Percentiles rank a stretch among this genome's conserved stretches.
phyloP scores from a whole-genome alignment of 1,140 invertebrate species.

The Drosophila kepulauana region DNA sequence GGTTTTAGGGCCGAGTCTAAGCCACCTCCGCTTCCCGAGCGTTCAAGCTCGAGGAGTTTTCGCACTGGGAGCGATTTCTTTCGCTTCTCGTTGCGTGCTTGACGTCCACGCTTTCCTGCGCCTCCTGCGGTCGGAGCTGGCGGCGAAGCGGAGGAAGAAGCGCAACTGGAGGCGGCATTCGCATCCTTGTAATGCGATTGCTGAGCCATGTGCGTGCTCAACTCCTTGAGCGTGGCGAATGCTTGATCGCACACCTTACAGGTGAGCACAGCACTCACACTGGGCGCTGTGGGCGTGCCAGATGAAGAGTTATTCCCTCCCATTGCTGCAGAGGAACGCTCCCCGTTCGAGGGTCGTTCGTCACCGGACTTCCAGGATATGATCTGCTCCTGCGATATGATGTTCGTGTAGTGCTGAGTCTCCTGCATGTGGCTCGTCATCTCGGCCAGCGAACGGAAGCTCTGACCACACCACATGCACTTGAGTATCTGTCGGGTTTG shows the following conservation, averaged over 20 bases:
- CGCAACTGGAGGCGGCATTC: slow-evolving; percentile 27
- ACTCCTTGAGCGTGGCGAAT: slow-evolving; percentile 96
- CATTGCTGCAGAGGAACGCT: not conserved
- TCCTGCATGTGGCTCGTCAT: slow-evolving; percentile 99
- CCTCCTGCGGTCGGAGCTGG: slow-evolving; percentile 9
- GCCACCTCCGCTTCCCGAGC: slow-evolving; percentile 88
- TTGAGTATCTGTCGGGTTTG: slow-evolving; percentile 98
- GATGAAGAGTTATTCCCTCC: not conserved
- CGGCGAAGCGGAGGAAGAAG: slow-evolving; percentile 87
- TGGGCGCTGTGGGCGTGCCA: slow-evolving; percentile 74
- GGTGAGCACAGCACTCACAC: slow-evolving; percentile 96
- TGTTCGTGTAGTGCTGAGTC: slow-evolving; percentile 99
- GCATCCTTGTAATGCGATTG: slow-evolving; percentile 99
- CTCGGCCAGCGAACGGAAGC: slow-evolving; percentile 97
- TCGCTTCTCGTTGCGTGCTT: slow-evolving; percentile 92
- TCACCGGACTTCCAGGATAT: slow-evolving; percentile 98
- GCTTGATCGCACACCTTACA: slow-evolving; percentile 99
- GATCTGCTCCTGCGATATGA: slow-evolving; percentile 98
- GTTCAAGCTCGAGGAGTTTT: slow-evolving; percentile 95
- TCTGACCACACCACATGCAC: slow-evolving; percentile 99
- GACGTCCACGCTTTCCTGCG: slow-evolving; percentile 89
- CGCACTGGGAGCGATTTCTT: slow-evolving; percentile 97
- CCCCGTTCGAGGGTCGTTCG: slow-evolving; percentile 81
- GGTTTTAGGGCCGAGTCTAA: slow-evolving; percentile 90
- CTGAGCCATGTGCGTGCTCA: slow-evolving; percentile 99